These are phyloP conservation scores for Tetranychus urticae DNA, from an alignment of 1,140 invertebrate species.

Conservation along the genomic window DNA sequence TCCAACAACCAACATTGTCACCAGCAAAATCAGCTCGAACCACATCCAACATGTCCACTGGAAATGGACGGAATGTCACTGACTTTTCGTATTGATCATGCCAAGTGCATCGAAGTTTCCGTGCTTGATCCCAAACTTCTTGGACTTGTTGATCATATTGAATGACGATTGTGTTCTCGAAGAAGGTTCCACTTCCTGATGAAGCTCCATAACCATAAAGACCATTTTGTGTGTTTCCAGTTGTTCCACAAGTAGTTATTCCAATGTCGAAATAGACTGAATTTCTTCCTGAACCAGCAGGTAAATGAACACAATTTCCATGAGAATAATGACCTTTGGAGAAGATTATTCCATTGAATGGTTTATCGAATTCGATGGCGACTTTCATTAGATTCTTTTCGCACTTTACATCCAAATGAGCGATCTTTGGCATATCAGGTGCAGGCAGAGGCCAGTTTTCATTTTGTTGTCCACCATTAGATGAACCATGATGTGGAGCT, in stretches of 20 bases:
- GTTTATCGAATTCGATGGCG: slow-evolving; percentile 17
- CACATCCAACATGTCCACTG: slow-evolving; percentile 81
- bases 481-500: not conserved
- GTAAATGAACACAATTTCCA: slow-evolving; percentile 63
- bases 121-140: slow-evolving; percentile 84
- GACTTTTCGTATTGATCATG: slow-evolving; percentile 87
- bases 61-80: slow-evolving; percentile 77
- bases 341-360: slow-evolving; percentile 18
- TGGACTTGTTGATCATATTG: slow-evolving; percentile 72
- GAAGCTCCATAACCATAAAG: slow-evolving; percentile 22
- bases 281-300: slow-evolving; percentile 60
- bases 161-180: slow-evolving; percentile 80
- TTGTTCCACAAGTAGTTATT: slow-evolving; percentile 70
- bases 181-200: slow-evolving; percentile 69
- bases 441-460: slow-evolving; percentile 14
- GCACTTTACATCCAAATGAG: slow-evolving; percentile 17
- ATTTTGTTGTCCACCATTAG: not conserved
- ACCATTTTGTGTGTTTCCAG: slow-evolving; percentile 25
- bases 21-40: slow-evolving; percentile 78
- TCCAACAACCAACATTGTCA: slow-evolving; percentile 63
- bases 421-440: slow-evolving; percentile 17
- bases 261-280: slow-evolving; percentile 77
- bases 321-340: slow-evolving; percentile 42
- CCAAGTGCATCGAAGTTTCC: slow-evolving; percentile 77
- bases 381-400: slow-evolving; percentile 19